These are phyloP conservation scores for Tetranychus piercei DNA, from an alignment of 2,888 invertebrate species.

Conservation along the genomic window DNA sequence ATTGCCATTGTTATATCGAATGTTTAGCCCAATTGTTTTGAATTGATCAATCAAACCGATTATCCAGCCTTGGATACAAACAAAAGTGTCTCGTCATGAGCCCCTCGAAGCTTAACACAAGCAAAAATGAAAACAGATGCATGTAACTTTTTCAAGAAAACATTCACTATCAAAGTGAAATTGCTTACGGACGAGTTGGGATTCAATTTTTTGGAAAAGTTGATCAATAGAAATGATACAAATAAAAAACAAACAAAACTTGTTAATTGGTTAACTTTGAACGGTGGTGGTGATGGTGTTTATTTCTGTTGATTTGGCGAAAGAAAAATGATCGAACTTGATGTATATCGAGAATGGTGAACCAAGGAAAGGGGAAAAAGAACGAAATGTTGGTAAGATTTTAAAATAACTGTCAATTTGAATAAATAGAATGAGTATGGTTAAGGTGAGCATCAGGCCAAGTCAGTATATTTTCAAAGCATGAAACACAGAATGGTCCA, in stretches of 20 bases:
- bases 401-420: neutral
- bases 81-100: neutral
- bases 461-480: constrained; percentile 10
- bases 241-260: neutral
- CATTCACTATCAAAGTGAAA: neutral
- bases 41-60: neutral
- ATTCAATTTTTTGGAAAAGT: neutral
- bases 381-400: neutral
- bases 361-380: neutral
- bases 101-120: neutral
- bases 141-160: no score
- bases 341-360: neutral
- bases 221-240: neutral
- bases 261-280: neutral
- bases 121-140: neutral
- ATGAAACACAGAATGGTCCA: constrained; percentile 12
- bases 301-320: neutral
- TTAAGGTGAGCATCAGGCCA: constrained; percentile 2
- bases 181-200: neutral
- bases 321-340: neutral
- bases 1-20: neutral
- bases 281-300: neutral
- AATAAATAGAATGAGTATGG: neutral
- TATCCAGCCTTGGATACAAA: neutral
- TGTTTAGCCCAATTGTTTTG: neutral